Base-by-base conservation (phyloP, 2,113 vertebrate species). In the Chamaetylas fuelleborni region DNA sequence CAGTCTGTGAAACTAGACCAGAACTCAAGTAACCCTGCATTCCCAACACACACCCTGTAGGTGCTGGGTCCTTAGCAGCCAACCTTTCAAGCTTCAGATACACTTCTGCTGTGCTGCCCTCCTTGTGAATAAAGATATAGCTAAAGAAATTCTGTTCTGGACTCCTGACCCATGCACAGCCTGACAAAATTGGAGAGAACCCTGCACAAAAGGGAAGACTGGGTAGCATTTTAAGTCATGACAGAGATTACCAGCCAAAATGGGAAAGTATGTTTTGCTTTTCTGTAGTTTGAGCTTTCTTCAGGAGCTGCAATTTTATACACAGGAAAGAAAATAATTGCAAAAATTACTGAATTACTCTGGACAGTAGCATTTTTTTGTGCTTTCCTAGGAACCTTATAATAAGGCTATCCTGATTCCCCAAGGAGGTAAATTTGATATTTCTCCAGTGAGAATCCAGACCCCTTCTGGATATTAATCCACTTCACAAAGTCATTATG, bases 391-490 rank as follows among this genome's bases (percentile, higher is more conserved):
- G 20, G 36, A 84, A 60, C 16, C 45, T 88, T 69, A 47, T 71
- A 65, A 83, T 76, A 51, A 77, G 66, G 73, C 78, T 70, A 54
- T 43, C 36, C 29, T 48, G 42, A 81, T 82, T 94, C 92, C 91
- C 81, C 48, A 86, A 70, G 93, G 90, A 93, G 53, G 31, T 31
- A 92, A 70, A 95, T 91, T 77, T 80, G 81, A 57, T 90, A 94
- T 84, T 89, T 86, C 61, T 96, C 57, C 64, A 85, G 58, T 72
- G 79, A 83, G 60, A 90, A 90, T 96, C 74, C 71, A 95, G 83
- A 95, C 54, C 38, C 57, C 81, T 96, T 95, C 79, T 96, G 95
- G 93, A 96, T 95, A 95, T 93, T 96, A 96, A 97, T 95, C 94
- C 78, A 94, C 92, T 97, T 96, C 92, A 95, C 78, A 94, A 94